Evolutionary conservation across 2,888 invertebrate species (phyloP).

Genomic region (Criorhina ranunculi): DNA sequence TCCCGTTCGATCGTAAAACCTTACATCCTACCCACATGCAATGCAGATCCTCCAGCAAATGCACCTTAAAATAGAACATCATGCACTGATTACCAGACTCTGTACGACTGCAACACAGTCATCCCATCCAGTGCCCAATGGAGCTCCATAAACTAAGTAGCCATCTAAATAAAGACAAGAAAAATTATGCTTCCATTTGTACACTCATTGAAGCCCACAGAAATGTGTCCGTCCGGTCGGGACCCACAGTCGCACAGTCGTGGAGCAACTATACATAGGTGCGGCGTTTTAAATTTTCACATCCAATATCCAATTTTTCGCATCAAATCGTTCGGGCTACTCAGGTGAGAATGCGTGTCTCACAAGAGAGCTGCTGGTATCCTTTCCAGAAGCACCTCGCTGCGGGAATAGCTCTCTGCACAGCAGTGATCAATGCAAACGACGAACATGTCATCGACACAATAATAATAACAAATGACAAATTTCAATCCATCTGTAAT

Average conservation of each 20-base stretch:
- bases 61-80: conserved; percentile 74
- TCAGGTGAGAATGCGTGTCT: conserved; percentile 64
- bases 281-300: conserved; percentile 69
- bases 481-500: conserved; percentile 78
- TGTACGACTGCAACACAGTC: conserved; percentile 29
- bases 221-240: conserved; percentile 43
- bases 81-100: conserved; percentile 69
- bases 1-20: conserved; percentile 60
- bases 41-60: conserved; percentile 64
- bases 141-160: conserved; percentile 75
- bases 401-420: conserved; percentile 10
- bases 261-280: conserved; percentile 50
- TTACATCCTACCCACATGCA: conserved; percentile 68
- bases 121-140: conserved; percentile 59
- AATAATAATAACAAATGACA: conserved; percentile 77
- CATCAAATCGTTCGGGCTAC: conserved; percentile 55
- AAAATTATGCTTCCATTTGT: conserved; percentile 76
- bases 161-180: conserved; percentile 76
- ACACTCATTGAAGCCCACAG: conserved; percentile 74
- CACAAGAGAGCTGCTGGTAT: conserved; percentile 45
- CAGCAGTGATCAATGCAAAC: conserved; percentile 70
- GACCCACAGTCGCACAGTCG: conserved; percentile 8
- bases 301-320: conserved; percentile 71
- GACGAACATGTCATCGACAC: conserved; percentile 74
- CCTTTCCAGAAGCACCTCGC: conserved; percentile 39